A percentile compares a stretch with the other conserved stretches of the same genome.
Evolutionary conservation across 2,113 vertebrate genomes (phyloP).

Genomic region (Carlito syrichta): DNA sequence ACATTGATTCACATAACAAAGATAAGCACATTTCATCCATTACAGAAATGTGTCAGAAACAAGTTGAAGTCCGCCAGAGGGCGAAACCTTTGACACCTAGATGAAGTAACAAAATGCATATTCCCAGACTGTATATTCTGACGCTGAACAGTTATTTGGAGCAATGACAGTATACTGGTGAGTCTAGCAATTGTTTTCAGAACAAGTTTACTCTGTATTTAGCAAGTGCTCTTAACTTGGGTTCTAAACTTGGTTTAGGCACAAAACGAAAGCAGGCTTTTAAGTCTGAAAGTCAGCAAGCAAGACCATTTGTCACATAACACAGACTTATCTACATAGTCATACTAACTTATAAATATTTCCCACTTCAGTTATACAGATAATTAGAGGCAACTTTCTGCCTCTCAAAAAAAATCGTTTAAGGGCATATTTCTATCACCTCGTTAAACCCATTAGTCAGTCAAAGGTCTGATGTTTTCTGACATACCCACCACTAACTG

Average conservation of each 20-base stretch:
- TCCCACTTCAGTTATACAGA: not conserved
- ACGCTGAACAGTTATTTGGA: not conserved
- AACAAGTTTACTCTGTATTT: not conserved
- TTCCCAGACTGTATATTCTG: not conserved
- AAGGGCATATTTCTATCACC: not conserved
- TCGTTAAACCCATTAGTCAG: not conserved
- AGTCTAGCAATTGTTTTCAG: not conserved
- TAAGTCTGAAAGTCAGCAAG: not conserved
- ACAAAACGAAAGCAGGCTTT: not conserved
- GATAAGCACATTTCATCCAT: constrained; percentile 35
- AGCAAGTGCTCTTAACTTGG: not conserved
- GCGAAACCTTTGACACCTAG: not conserved
- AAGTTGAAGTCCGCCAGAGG: constrained; percentile 35
- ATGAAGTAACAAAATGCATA: not conserved
- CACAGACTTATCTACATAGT: not conserved
- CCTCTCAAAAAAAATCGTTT: not conserved
- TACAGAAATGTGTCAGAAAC: not conserved
- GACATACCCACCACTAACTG: not conserved
- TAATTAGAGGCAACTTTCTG: not conserved
- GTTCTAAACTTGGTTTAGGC: constrained; percentile 2
- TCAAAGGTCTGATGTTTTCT: not conserved
- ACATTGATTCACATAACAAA: constrained; percentile 74
- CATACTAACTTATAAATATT: not conserved
- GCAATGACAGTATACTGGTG: not conserved
- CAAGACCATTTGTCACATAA: not conserved